Evolutionary conservation across 2,888 invertebrate genomes (phyloP).

Genomic region (Mayetiola destructor): DNA sequence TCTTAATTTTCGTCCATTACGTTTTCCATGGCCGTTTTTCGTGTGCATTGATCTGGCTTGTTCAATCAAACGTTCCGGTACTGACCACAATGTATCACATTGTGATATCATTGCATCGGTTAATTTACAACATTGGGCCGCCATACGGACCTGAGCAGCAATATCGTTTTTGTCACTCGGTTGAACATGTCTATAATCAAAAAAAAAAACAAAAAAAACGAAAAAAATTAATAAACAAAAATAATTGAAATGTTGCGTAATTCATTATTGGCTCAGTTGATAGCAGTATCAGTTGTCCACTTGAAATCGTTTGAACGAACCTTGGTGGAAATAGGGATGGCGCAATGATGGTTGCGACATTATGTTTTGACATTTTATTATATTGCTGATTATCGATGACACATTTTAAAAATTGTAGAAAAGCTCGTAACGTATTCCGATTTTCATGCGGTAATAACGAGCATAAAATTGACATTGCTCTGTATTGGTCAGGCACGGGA

Average conservation of each 20-base stretch:
- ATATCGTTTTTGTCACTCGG: conserved; percentile 49
- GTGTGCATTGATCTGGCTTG: conserved; percentile 39
- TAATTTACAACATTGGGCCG: conserved; percentile 74
- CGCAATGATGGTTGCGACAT: conserved; percentile 88
- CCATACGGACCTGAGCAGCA: conserved; percentile 65
- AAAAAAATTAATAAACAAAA: neutral
- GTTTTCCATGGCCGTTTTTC: conserved; percentile 24
- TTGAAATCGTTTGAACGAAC: conserved; percentile 30
- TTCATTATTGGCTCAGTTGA: neutral
- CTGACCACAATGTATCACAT: conserved; percentile 62
- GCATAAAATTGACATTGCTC: conserved; percentile 47
- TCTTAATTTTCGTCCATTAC: conserved; percentile 50
- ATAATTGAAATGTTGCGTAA: neutral
- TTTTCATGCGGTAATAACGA: conserved; percentile 72
- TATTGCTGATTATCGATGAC: conserved; percentile 52
- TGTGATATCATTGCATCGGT: conserved; percentile 70
- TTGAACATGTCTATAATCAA: conserved; percentile 33
- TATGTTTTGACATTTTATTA: conserved; percentile 84
- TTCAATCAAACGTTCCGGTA: conserved; percentile 54
- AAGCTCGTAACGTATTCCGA: conserved; percentile 63
- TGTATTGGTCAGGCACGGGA: conserved; percentile 45
- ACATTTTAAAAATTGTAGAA: conserved; percentile 62
- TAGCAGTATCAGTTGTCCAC: neutral
- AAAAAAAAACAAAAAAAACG: neutral
- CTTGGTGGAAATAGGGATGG: conserved; percentile 82